Base-by-base conservation (phyloP, 2,113 vertebrate genomes). In the Paradisaea rubra region DNA sequence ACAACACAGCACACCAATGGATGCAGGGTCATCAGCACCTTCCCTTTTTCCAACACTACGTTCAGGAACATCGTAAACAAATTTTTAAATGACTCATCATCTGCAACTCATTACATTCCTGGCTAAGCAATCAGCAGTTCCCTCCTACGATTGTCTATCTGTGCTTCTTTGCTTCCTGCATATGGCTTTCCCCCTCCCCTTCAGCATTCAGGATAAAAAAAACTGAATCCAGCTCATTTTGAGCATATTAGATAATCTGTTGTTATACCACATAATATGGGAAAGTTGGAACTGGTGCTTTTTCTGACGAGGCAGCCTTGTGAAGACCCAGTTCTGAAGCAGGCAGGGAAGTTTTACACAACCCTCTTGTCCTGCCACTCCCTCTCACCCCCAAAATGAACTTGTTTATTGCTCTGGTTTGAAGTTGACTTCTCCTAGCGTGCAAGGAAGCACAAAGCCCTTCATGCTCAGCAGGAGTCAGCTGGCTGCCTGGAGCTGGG, bases 11-110 rank as follows among this genome's bases (percentile, higher is more conserved):
- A 81, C 39, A 4, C 17, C 33, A 22, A 7, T 2, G 30, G 21
- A 25, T 6, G 16, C 42, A 27, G 42, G 31, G 21, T 2, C 2
- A 35, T 27, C 65, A 30, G 25, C 4, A 10, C 14, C 76, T 57
- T 66, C 15, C 2, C 3, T 44, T 30, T 30, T 59, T 37, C 81
- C 47, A 37, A 11, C 41, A 19, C 21, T 15, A 9, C 0, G 0
- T 23, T 54, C 59, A 64, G 54, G 37, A 93, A n/a, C 13, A 30
- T 0, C 0, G 3, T 45, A 72, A 83, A 47, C 44, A 50, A 24
- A 45, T 39, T 19, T n/a, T 66, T 5, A 20, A 72, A 37, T 81
- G 17, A 87, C 52, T 93, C 82, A 70, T 54, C 68, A 22, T 42
- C 31, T 42, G 49, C 54, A 92, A 60, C 56, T 88, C 54, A 22